Conservation (phyloP, 2,797 vertebrate species). For the Brachyalestes nurse region DNA sequence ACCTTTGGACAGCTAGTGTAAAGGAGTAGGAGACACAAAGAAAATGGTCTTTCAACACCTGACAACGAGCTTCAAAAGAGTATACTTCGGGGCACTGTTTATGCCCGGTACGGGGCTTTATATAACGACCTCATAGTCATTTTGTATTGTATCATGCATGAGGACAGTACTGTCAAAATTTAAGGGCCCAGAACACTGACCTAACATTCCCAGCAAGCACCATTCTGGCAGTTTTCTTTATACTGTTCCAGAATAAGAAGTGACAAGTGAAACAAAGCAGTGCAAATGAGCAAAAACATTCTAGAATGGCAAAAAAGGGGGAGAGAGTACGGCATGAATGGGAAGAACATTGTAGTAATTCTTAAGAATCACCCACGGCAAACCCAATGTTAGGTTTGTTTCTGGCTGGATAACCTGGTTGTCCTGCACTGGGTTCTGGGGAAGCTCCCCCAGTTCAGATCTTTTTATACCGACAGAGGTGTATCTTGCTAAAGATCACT, state of each 20-base stretch:
- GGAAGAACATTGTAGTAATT: not conserved
- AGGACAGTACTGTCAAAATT: no score
- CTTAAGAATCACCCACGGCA: not conserved
- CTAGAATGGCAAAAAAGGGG: not conserved
- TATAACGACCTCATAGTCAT: not conserved
- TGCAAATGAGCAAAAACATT: not conserved
- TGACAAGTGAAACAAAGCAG: not conserved
- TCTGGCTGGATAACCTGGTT: not conserved
- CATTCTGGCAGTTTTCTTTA: not conserved
- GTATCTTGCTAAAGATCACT: not conserved
- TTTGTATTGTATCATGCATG: not conserved
- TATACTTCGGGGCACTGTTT: not conserved
- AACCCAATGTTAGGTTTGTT: not conserved
- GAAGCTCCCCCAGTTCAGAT: not conserved
- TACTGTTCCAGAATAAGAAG: not conserved
- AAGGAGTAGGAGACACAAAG: not conserved
- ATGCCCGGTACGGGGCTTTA: not conserved
- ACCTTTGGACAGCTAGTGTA: not conserved
- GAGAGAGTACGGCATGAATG: not conserved
- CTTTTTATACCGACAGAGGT: not conserved
- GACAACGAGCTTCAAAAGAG: not conserved
- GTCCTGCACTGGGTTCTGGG: not conserved
- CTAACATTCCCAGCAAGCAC: not conserved
- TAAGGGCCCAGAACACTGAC: not conserved
- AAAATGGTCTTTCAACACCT: not conserved